Conservation (phyloP, 2,113 vertebrate genomes). For the Nipponia nippon region DNA sequence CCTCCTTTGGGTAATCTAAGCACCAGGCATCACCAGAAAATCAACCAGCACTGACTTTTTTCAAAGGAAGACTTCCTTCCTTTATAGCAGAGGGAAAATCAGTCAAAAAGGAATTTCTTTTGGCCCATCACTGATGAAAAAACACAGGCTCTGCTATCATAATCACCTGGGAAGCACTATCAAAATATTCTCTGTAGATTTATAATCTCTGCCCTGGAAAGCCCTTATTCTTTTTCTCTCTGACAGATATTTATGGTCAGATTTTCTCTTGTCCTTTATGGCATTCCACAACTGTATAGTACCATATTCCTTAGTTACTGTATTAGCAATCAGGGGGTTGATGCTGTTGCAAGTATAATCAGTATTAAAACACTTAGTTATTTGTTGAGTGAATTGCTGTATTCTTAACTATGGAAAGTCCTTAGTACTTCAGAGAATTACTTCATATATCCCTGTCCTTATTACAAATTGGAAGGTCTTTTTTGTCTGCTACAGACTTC, state of each 20-base stretch:
- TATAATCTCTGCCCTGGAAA: not conserved
- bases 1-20: not conserved
- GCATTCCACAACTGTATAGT: not conserved
- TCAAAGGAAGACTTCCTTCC: not conserved
- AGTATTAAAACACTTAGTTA: not conserved
- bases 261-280: not conserved
- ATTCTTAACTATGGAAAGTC: not conserved
- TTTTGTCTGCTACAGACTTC: not conserved
- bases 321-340: not conserved
- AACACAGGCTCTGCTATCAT: not conserved
- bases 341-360: not conserved
- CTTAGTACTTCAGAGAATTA: not conserved
- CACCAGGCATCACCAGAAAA: not conserved
- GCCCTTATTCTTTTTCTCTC: not conserved
- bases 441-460: not conserved
- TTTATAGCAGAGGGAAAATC: not conserved
- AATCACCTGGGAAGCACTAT: not conserved
- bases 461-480: not conserved
- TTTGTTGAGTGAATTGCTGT: not conserved
- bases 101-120: not conserved
- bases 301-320: not conserved
- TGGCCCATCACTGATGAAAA: not conserved
- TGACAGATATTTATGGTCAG: not conserved
- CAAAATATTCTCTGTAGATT: not conserved
- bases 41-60: not conserved